phyloP scores from a whole-genome alignment of 2,113 vertebrate genomes.

The Megatriorchis doriae region DNA sequence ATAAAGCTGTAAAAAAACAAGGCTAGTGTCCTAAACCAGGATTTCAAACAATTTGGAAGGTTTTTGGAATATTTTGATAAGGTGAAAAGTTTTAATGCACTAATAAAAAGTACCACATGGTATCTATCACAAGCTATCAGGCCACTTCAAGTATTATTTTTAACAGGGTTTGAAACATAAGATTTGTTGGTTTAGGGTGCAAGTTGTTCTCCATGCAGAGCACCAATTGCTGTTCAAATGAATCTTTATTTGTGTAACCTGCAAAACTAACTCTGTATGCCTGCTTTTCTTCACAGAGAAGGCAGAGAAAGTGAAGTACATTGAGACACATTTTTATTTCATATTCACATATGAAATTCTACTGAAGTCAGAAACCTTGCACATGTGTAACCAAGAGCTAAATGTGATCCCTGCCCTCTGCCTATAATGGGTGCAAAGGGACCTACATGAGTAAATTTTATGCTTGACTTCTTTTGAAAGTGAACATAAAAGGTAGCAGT shows the following conservation, averaged over 20 bases:
- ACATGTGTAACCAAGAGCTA: neutral
- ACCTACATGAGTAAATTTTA: constrained; percentile 42
- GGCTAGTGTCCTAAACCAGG: neutral
- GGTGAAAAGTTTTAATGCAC: neutral
- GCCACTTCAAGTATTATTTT: neutral
- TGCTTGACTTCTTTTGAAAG: constrained; percentile 16
- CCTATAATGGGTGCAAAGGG: neutral
- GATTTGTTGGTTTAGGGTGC: neutral
- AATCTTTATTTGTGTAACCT: neutral
- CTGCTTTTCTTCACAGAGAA: neutral
- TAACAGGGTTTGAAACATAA: neutral
- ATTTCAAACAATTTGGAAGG: neutral
- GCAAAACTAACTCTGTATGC: neutral
- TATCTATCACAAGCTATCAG: neutral
- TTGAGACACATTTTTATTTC: neutral
- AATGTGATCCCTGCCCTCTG: neutral
- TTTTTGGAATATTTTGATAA: neutral
- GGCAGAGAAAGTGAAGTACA: neutral
- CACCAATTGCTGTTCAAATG: neutral
- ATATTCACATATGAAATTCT: neutral
- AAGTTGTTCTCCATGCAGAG: neutral
- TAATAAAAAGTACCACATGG: neutral
- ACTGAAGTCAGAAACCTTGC: neutral
- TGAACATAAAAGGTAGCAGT: constrained; percentile 25
- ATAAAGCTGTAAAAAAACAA: neutral